These are phyloP conservation scores for Barnardius zonarius DNA, from an alignment of 2,113 vertebrate species.

Conservation along the genomic window DNA sequence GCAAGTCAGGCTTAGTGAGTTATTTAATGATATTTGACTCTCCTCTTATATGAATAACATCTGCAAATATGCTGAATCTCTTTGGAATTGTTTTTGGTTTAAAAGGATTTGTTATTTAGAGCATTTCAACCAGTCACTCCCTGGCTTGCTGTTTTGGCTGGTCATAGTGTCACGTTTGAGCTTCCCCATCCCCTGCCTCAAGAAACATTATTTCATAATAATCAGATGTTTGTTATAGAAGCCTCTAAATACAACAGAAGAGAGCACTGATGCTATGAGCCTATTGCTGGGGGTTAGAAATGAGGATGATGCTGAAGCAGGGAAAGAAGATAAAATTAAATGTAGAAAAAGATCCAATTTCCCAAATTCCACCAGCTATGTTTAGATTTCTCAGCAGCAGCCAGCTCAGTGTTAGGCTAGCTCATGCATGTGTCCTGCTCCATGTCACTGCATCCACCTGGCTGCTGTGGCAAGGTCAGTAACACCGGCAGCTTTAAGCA, in stretches of 20 bases:
- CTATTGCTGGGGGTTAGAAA: constrained; percentile 3
- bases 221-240: neutral
- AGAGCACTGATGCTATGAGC: neutral
- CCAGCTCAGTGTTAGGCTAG: neutral
- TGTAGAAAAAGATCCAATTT: neutral
- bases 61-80: constrained; percentile 17
- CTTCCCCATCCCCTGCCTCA: neutral
- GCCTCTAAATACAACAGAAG: neutral
- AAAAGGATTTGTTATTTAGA: constrained; percentile 21
- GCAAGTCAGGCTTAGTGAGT: constrained; percentile 18
- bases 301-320: neutral
- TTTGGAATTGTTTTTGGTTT: constrained; percentile 36
- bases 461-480: neutral
- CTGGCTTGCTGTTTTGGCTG: neutral
- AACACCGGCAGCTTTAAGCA: neutral
- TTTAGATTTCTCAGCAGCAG: neutral
- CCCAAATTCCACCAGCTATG: accelerated
- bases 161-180: neutral
- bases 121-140: constrained; percentile 1
- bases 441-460: accelerated
- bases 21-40: constrained; percentile 44
- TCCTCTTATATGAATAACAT: constrained; percentile 43
- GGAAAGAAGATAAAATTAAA: neutral
- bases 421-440: neutral
- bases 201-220: neutral